Percentiles rank a stretch among this genome's conserved stretches.
phyloP scores from a whole-genome alignment of 1,140 invertebrate genomes.

The Musca vetustissima region DNA sequence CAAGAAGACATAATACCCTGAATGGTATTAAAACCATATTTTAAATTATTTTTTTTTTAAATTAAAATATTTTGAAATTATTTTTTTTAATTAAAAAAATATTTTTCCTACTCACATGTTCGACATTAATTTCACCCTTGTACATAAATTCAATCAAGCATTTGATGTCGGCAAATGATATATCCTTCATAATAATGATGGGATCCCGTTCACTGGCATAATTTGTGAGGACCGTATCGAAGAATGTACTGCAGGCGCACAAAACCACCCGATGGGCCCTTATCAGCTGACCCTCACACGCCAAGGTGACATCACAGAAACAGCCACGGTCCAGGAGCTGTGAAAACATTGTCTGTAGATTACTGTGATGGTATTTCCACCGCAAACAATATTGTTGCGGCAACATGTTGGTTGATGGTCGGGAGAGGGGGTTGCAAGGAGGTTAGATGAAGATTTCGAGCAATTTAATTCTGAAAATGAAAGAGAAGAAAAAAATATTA shows the following conservation, averaged over 20 bases:
- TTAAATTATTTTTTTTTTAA: too few relatives aligned
- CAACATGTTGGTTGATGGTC: slow-evolving; percentile 61
- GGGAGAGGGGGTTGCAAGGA: too few relatives aligned
- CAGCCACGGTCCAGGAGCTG: slow-evolving; percentile 82
- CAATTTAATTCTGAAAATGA: too few relatives aligned
- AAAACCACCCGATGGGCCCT: slow-evolving; percentile 83
- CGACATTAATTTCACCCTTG: slow-evolving; percentile 92
- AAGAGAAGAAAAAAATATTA: too few relatives aligned
- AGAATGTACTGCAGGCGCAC: slow-evolving; percentile 84
- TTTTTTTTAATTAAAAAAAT: too few relatives aligned
- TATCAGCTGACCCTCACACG: slow-evolving; percentile 84
- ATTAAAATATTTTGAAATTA: too few relatives aligned
- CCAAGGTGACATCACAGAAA: slow-evolving; percentile 88
- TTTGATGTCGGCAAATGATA: slow-evolving; percentile 81
- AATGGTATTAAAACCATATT: too few relatives aligned
- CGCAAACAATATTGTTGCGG: slow-evolving; percentile 86
- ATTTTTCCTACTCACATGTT: slow-evolving; percentile 62
- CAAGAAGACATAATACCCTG: too few relatives aligned
- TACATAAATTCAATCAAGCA: slow-evolving; percentile 93
- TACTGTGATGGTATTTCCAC: slow-evolving; percentile 90
- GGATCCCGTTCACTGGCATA: slow-evolving; percentile 82
- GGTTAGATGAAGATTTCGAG: too few relatives aligned
- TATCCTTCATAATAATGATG: slow-evolving; percentile 82
- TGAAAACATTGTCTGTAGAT: slow-evolving; percentile 87
- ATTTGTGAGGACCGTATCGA: slow-evolving; percentile 83